Conservation (phyloP, 2,888 invertebrate species). For the Melinaea menophilus region DNA sequence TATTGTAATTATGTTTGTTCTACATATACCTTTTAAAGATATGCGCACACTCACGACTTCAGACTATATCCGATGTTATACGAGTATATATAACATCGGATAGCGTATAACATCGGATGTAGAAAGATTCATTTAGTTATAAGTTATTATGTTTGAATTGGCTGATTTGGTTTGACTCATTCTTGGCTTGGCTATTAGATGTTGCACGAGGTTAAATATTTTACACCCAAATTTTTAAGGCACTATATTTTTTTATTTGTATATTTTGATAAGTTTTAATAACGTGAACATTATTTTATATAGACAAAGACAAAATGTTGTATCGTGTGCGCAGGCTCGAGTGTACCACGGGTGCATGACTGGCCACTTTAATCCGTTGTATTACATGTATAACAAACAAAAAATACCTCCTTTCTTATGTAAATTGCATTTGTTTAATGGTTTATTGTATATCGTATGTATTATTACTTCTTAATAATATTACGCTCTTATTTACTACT, state of each 20-base stretch:
- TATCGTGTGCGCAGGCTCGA: conserved; percentile 11
- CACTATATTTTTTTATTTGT: no score
- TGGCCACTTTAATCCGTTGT: conserved; percentile 24
- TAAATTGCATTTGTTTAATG: conserved; percentile 28
- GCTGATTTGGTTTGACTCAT: no score
- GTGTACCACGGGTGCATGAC: conserved; percentile 20
- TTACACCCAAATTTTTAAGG: no score
- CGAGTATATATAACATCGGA: no score
- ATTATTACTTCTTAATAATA: not conserved
- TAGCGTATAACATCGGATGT: no score
- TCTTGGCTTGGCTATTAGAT: no score
- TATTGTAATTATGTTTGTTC: conserved; percentile 45
- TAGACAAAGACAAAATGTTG: not conserved
- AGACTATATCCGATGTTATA: not conserved
- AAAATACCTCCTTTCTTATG: conserved; percentile 19
- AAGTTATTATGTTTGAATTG: no score
- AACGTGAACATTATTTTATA: no score
- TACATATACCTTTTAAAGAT: conserved; percentile 1
- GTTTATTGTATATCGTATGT: conserved; percentile 11
- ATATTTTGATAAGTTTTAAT: no score
- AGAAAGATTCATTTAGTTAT: no score
- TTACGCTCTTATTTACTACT: no score
- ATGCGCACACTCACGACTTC: conserved; percentile 20
- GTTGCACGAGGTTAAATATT: no score
- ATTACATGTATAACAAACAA: conserved; percentile 26